Conservation (phyloP, 2,888 invertebrate species). For the Tubulanus polymorphus region DNA sequence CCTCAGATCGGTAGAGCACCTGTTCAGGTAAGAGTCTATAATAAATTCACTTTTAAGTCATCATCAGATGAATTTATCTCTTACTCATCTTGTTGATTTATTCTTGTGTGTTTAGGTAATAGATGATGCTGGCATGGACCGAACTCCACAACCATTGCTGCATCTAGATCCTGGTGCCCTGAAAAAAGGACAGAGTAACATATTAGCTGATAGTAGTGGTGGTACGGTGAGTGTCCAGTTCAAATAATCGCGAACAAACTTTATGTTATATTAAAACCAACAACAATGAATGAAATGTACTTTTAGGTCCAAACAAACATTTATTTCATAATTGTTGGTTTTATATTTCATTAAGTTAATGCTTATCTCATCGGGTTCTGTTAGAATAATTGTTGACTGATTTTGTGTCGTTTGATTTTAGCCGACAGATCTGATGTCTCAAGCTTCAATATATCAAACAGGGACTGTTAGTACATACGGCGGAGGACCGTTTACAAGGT, state of each 20-base stretch:
- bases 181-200: conserved; percentile 42
- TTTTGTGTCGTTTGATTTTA: conserved; percentile 17
- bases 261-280: not conserved
- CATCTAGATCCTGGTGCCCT: conserved; percentile 35
- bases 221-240: conserved; percentile 38
- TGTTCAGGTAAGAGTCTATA: conserved; percentile 25
- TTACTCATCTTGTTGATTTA: not conserved
- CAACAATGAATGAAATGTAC: not conserved
- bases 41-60: not conserved
- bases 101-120: conserved; percentile 29
- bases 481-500: conserved; percentile 51
- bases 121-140: conserved; percentile 48
- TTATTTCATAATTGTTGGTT: not conserved
- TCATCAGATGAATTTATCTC: not conserved
- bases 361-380: not conserved
- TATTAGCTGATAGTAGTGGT: conserved; percentile 40
- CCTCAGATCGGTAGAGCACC: conserved; percentile 22
- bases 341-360: too few species aligned
- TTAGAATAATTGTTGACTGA: not conserved
- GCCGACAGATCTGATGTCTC: conserved; percentile 49
- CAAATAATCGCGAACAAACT: not conserved
- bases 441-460: conserved; percentile 40
- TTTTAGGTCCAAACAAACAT: not conserved
- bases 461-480: conserved; percentile 49
- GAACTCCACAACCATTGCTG: conserved; percentile 45